Evolutionary conservation across 2,888 invertebrate species (phyloP).

Genomic region (Andrena fulva): DNA sequence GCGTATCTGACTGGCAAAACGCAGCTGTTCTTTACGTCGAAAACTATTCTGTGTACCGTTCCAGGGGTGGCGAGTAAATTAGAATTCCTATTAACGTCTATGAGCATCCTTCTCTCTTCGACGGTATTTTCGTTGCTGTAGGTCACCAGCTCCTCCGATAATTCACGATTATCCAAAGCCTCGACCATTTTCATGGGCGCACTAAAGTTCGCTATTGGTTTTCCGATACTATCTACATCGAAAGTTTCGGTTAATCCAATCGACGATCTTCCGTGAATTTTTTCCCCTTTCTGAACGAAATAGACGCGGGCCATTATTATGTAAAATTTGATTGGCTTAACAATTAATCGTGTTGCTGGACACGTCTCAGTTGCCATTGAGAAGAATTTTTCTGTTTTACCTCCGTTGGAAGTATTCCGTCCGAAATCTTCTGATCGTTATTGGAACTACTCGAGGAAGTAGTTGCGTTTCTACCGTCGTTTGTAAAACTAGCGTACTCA

Average conservation of each 20-base stretch:
- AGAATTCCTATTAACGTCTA: slow-evolving; percentile 78
- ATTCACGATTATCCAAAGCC: slow-evolving; percentile 54
- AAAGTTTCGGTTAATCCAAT: slow-evolving; percentile 35
- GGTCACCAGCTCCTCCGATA: slow-evolving; percentile 68
- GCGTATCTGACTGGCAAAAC: slow-evolving; percentile 86
- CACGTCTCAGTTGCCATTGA: neutral
- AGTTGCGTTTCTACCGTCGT: neutral
- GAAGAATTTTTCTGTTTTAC: slow-evolving; percentile 23
- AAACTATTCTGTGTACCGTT: slow-evolving; percentile 85
- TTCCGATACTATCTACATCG: slow-evolving; percentile 20
- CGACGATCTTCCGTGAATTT: slow-evolving; percentile 47
- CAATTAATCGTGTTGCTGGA: neutral
- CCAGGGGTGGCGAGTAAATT: slow-evolving; percentile 78
- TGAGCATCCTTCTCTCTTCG: slow-evolving; percentile 47
- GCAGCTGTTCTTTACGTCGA: slow-evolving; percentile 90
- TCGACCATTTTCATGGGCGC: slow-evolving; percentile 42
- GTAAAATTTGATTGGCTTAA: neutral
- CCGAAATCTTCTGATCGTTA: neutral
- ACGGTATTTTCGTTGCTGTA: slow-evolving; percentile 51
- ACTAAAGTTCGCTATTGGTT: neutral
- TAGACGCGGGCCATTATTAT: neutral
- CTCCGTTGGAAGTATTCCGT: neutral
- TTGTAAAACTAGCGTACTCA: slow-evolving; percentile 2
- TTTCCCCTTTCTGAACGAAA: slow-evolving; percentile 20
- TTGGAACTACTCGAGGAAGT: neutral